Percentiles rank a stretch among this genome's conserved stretches.
Evolutionary conservation across 2,797 vertebrate genomes (phyloP).

Genomic region (Falco berigora): DNA sequence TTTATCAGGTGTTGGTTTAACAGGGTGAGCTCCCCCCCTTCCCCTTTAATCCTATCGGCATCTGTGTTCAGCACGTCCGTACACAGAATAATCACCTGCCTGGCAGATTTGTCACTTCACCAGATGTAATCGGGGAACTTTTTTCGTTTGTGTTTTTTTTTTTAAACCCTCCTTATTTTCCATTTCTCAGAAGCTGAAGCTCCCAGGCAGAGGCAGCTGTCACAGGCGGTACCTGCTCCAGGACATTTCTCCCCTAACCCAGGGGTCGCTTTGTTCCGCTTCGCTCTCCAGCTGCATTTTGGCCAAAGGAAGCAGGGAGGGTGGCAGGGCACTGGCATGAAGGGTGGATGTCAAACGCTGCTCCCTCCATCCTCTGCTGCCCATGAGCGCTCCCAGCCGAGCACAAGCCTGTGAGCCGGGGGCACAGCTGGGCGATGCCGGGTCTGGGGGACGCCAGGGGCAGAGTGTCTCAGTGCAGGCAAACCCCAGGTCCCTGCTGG

Average conservation of each 20-base stretch:
- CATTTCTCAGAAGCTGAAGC: slow-evolving; percentile 10
- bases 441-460: neutral
- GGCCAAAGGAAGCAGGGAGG: neutral
- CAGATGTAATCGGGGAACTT: slow-evolving; percentile 56
- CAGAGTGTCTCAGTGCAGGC: neutral
- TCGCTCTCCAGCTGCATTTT: neutral
- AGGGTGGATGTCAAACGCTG: neutral
- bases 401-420: neutral
- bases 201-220: neutral
- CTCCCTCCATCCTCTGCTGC: neutral
- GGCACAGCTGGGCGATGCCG: neutral
- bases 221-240: neutral
- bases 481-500: neutral
- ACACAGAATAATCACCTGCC: slow-evolving; percentile 54
- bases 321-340: neutral
- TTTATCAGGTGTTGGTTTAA: slow-evolving; percentile 56
- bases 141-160: neutral
- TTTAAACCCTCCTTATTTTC: neutral
- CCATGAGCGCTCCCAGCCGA: fast-evolving
- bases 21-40: neutral
- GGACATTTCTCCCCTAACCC: neutral
- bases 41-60: slow-evolving; percentile 56
- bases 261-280: neutral
- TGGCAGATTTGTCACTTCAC: slow-evolving; percentile 62
- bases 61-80: slow-evolving; percentile 43